Evolutionary conservation across 2,888 invertebrate species (phyloP).

Genomic region (Steinernema carpocapsae): DNA sequence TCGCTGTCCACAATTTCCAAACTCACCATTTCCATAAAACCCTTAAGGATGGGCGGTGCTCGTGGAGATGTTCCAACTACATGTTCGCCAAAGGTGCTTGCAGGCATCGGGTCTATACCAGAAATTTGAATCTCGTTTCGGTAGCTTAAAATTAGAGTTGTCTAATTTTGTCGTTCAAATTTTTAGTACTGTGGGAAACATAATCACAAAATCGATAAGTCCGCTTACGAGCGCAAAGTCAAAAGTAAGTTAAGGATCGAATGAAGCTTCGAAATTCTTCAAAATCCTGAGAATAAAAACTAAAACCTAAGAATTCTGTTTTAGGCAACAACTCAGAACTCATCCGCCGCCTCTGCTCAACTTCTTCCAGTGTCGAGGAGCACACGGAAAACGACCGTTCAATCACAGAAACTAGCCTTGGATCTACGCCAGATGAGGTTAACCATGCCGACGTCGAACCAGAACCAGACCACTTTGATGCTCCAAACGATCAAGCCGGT

Average conservation of each 20-base stretch:
- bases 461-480: background rate
- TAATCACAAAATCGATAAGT: background rate
- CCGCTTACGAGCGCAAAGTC: background rate
- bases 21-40: background rate
- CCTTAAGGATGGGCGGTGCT: background rate
- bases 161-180: background rate
- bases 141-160: background rate
- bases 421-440: background rate
- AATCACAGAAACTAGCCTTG: background rate
- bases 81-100: background rate
- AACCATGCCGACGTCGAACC: background rate
- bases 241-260: background rate
- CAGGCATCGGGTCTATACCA: background rate
- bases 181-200: background rate
- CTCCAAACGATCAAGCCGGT: no score
- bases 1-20: background rate
- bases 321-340: constrained; percentile 16
- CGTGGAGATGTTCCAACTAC: background rate
- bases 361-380: background rate
- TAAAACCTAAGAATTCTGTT: background rate
- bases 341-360: constrained; percentile 5
- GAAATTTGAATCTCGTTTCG: background rate
- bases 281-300: background rate
- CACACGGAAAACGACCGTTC: background rate
- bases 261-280: background rate